A percentile compares a stretch with the other conserved stretches of the same genome.
Conservation (phyloP, 2,888 invertebrate genomes). For the Patella pellucida region DNA sequence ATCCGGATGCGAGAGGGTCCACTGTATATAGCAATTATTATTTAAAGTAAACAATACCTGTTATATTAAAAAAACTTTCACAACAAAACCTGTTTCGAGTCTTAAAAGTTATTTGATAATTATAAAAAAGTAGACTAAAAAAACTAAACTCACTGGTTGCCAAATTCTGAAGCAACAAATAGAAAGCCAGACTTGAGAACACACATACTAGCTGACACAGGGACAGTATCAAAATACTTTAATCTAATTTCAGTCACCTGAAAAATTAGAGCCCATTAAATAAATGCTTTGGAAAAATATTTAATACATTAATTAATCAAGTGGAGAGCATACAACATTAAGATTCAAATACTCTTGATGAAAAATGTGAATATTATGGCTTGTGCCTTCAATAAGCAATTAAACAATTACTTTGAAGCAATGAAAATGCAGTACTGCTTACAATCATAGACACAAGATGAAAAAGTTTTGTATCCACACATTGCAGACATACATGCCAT, state of each 20-base stretch:
- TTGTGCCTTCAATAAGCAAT: too few relatives aligned
- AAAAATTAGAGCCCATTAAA: slow-evolving; percentile 20
- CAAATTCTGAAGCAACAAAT: slow-evolving; percentile 98
- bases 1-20: background rate
- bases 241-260: slow-evolving; percentile 93
- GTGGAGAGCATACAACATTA: too few relatives aligned
- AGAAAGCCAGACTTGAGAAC: slow-evolving; percentile 98
- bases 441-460: too few relatives aligned
- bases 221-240: slow-evolving; percentile 99
- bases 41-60: background rate
- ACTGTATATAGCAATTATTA: background rate
- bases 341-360: background rate
- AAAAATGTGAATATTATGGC: too few relatives aligned
- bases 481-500: too few relatives aligned
- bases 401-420: too few relatives aligned
- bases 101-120: too few relatives aligned
- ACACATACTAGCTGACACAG: slow-evolving; percentile 96
- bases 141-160: slow-evolving; percentile 91
- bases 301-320: background rate
- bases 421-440: too few relatives aligned
- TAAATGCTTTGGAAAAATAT: background rate
- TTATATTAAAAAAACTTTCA: too few relatives aligned
- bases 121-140: too few relatives aligned
- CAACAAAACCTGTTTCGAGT: too few relatives aligned
- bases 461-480: too few relatives aligned